phyloP scores from a whole-genome alignment of 2,113 vertebrate species.

The Podilymbus podiceps region DNA sequence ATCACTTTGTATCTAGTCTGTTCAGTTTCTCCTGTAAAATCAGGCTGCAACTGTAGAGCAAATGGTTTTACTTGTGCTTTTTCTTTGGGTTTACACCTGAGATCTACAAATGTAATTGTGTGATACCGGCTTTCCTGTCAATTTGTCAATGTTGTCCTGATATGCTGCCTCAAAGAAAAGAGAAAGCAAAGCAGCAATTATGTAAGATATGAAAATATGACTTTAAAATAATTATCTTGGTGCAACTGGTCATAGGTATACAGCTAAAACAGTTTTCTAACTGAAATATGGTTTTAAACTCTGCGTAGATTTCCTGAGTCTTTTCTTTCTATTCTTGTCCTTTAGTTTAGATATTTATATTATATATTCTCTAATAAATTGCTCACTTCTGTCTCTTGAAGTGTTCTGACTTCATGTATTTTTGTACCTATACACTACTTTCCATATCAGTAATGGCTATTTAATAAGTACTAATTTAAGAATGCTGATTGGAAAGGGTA shows the following conservation, averaged over 20 bases:
- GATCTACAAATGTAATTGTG: neutral
- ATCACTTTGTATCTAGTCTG: neutral
- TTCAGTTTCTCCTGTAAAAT: neutral
- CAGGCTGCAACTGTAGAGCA: neutral
- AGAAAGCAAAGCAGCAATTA: neutral
- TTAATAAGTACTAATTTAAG: neutral
- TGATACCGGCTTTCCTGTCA: neutral
- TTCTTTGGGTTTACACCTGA: neutral
- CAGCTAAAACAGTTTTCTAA: neutral
- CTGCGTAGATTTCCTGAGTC: neutral
- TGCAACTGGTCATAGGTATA: rapidly evolving
- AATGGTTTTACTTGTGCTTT: neutral
- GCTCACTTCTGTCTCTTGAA: neutral
- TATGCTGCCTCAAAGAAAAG: neutral
- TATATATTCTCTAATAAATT: neutral
- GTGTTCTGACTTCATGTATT: neutral
- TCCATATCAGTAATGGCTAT: neutral
- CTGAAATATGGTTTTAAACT: neutral
- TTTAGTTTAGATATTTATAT: neutral
- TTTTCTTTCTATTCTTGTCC: neutral
- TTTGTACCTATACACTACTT: neutral
- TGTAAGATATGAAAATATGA: neutral
- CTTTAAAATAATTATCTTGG: neutral
- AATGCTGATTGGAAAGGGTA: neutral
- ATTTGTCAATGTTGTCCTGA: neutral